Percentiles rank a stretch among this genome's conserved stretches.
Conservation (phyloP, 2,797 vertebrate genomes). For the Melanogrammus aeglefinus region DNA sequence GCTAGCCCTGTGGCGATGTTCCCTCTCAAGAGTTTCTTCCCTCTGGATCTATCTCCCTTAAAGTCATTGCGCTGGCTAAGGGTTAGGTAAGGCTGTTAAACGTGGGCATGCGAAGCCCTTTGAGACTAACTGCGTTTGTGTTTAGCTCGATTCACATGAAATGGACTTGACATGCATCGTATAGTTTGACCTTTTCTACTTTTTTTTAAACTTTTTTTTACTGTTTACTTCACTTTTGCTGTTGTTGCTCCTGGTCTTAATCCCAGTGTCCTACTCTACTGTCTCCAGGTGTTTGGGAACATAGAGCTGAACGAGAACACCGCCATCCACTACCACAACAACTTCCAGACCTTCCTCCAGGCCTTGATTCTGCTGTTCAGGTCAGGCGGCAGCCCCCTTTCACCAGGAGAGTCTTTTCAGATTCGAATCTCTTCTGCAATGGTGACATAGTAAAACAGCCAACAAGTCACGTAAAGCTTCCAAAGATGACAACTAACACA, state of each 20-base stretch:
- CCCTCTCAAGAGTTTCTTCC: background rate
- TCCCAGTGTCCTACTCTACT: background rate
- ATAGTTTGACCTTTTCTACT: no score
- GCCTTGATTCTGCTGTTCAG: constrained; percentile 95
- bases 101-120: background rate
- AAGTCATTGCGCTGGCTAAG: background rate
- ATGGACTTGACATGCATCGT: background rate
- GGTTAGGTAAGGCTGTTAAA: background rate
- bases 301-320: constrained; percentile 84
- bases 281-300: constrained; percentile 92
- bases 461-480: no score
- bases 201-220: no score
- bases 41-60: background rate
- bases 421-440: no score
- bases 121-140: background rate
- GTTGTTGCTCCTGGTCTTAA: no score
- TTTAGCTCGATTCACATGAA: background rate
- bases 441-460: no score
- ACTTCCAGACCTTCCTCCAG: constrained; percentile 94
- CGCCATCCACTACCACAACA: constrained; percentile 91
- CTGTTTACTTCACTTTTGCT: no score
- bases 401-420: no score
- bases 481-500: no score
- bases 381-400: constrained; percentile 51
- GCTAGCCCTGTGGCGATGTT: background rate